Conservation (phyloP, 1,140 invertebrate species). For the Paraescarpia echinospica region DNA sequence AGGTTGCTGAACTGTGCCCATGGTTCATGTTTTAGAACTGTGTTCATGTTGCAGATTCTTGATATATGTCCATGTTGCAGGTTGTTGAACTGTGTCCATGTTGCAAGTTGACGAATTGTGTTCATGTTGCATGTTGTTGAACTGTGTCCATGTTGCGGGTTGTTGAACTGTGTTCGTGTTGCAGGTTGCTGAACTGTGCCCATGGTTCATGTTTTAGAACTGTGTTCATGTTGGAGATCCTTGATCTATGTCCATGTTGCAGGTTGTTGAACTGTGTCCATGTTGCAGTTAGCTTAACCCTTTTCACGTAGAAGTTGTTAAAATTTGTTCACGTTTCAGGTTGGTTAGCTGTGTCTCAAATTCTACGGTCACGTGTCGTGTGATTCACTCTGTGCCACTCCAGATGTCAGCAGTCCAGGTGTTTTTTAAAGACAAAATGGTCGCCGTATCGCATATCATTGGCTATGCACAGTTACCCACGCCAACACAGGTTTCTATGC, state of each 20-base stretch:
- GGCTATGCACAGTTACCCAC: conserved; percentile 51
- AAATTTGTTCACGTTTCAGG: not conserved
- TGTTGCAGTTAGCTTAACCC: not conserved
- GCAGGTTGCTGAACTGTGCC: not conserved
- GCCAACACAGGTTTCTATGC: not conserved
- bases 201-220: not conserved
- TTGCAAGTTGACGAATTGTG: not conserved
- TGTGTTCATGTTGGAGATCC: no score
- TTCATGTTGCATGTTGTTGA: not conserved
- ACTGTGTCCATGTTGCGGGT: not conserved
- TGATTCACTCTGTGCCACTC: conserved; percentile 53
- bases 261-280: not conserved
- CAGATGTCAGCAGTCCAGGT: conserved; percentile 55
- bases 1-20: not conserved
- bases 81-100: not conserved
- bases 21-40: not conserved
- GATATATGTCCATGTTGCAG: not conserved
- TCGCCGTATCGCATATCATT: conserved; percentile 51
- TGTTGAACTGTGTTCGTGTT: not conserved
- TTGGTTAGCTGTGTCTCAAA: not conserved
- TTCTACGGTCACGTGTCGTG: conserved; percentile 34
- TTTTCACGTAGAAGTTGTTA: not conserved
- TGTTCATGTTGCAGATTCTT: no score
- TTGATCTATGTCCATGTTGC: no score
- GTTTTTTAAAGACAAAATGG: conserved; percentile 52